Base-by-base conservation (phyloP, 2,888 invertebrate species). In the Ophonus ardosiacus region DNA sequence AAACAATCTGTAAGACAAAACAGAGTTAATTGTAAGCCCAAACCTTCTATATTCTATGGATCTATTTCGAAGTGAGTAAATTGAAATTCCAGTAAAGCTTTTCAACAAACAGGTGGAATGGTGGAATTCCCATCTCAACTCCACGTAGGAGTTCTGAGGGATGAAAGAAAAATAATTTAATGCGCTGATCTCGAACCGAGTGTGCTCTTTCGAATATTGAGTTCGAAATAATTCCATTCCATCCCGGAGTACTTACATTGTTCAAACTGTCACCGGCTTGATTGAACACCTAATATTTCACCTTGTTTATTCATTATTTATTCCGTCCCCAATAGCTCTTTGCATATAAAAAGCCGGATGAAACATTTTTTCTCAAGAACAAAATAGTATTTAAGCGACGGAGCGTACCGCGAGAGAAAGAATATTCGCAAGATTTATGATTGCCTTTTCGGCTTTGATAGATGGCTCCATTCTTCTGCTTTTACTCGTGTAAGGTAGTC, bases 391-490 rank as follows among this genome's bases (percentile, higher is more conserved):
- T 81, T 51, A 68, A 81, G 57, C 61, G 57, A 61, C 15, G 57
- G 51, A 71, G 71, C 51, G 31, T 7, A 15, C 21, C 17, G 40
- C 40, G 17, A 6, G 57, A 13, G 81, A 61, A 81, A 68, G 81
- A 81, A 81, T 71, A 81, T 81, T 81, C 56, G 15, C 7, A 68
- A 81, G 81, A 81, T 81, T 81, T 81, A 81, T 81, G 81, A 81
- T 71, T 71, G 81, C 81, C 81, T 81, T 81, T 71, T 56, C 81
- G 81, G 51, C 81, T 68, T 68, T 81, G 81, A 81, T 81, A 81
- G 81, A 81, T 81, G 81, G 71, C 17, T 81, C 81, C 71, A 81
- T 81, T 81, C 81, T 81, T 81, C 68, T 68, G 81, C 81, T 81
- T 17, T 57, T 71, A 81, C 81, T 68, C 81, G 68, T 81, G 81